Conservation (phyloP, 2,113 vertebrate genomes). For the Megalops atlanticus region DNA sequence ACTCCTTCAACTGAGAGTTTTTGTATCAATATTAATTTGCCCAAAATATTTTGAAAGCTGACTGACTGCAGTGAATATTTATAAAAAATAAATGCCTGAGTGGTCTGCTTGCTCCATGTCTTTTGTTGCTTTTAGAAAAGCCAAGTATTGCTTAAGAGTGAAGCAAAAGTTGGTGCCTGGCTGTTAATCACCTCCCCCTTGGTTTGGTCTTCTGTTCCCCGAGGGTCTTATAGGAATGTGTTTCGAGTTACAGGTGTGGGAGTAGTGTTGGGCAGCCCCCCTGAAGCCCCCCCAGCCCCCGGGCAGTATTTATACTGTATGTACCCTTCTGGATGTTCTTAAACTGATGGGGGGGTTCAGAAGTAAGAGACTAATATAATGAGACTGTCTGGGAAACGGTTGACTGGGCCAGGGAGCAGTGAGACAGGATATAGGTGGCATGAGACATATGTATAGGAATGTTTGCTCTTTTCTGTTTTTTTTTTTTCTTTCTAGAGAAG, state of each 20-base stretch:
- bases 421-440: neutral
- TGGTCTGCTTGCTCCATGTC: neutral
- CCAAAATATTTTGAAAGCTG: neutral
- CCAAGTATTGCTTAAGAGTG: neutral
- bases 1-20: too few species aligned
- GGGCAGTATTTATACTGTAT: neutral
- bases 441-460: neutral
- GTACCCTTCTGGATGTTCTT: neutral
- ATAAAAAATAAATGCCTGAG: neutral
- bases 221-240: neutral
- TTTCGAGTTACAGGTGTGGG: slow-evolving; percentile 6
- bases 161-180: neutral
- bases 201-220: too few species aligned
- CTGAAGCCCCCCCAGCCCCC: too few species aligned
- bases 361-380: too few species aligned
- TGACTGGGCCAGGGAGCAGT: neutral
- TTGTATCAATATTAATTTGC: neutral
- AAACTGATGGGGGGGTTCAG: neutral
- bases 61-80: neutral
- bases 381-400: neutral
- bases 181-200: neutral
- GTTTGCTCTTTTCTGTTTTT: neutral
- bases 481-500: too few species aligned
- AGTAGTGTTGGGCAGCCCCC: neutral
- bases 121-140: neutral